A percentile compares a stretch with the other conserved stretches of the same genome.
Evolutionary conservation across 2,888 invertebrate genomes (phyloP).

Genomic region (Idaea straminata): DNA sequence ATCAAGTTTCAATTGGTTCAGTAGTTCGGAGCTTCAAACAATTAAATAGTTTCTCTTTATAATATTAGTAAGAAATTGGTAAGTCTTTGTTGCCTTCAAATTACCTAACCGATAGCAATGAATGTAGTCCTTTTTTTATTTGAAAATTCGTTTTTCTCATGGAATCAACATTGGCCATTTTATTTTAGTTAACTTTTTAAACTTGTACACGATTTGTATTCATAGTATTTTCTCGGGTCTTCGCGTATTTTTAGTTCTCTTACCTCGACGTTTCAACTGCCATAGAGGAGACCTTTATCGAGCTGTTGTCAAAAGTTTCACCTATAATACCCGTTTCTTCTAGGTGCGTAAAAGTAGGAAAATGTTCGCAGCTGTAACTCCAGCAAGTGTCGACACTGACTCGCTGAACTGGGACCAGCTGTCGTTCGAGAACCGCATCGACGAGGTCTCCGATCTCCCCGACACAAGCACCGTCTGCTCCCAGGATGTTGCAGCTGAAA

Average conservation of each 20-base stretch:
- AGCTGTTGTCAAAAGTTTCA: not conserved
- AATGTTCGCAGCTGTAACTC: slow-evolving; percentile 59
- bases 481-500: slow-evolving; percentile 54
- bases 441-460: slow-evolving; percentile 46
- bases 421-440: slow-evolving; percentile 54
- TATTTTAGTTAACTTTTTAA: too few relatives aligned
- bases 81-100: too few relatives aligned
- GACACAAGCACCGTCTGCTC: slow-evolving; percentile 24
- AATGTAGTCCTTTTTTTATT: not conserved
- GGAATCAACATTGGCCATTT: not conserved
- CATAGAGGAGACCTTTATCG: too few relatives aligned
- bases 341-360: slow-evolving; percentile 73
- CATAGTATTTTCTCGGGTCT: too few relatives aligned
- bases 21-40: too few relatives aligned
- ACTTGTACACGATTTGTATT: too few relatives aligned
- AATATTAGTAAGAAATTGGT: too few relatives aligned
- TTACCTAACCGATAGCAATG: not conserved
- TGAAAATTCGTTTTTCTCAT: not conserved
- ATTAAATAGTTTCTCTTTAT: too few relatives aligned
- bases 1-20: too few relatives aligned
- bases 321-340: not conserved
- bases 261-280: too few relatives aligned
- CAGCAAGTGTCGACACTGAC: slow-evolving; percentile 39
- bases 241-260: too few relatives aligned
- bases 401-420: slow-evolving; percentile 45